Evolutionary conservation across 2,797 vertebrate species (phyloP).

Genomic region (Antrozous pallidus): DNA sequence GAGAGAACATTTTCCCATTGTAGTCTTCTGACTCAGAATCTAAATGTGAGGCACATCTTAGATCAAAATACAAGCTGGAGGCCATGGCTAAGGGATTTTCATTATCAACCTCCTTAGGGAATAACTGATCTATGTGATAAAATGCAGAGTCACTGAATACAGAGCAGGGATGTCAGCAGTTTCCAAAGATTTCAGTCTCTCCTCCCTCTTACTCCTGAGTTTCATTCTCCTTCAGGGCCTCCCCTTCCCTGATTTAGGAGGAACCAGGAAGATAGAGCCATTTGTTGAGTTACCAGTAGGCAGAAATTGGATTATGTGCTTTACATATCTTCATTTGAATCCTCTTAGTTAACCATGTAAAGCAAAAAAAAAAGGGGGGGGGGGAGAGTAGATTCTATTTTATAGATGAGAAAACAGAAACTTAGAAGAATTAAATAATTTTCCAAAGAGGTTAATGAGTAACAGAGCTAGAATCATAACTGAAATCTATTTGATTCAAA

Average conservation of each 20-base stretch:
- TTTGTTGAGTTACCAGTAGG: not conserved
- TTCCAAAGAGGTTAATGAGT: not conserved
- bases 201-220: not conserved
- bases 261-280: not conserved
- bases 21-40: not conserved
- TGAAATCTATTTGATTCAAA: not conserved
- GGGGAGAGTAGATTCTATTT: not conserved
- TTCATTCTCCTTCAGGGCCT: not conserved
- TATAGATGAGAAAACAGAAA: not conserved
- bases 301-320: not conserved
- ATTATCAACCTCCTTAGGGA: not conserved
- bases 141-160: not conserved
- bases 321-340: not conserved
- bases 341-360: not conserved
- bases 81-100: not conserved
- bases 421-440: not conserved
- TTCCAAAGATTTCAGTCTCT: not conserved
- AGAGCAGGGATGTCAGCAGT: not conserved
- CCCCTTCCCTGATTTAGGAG: not conserved
- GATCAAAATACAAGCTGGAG: not conserved
- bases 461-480: conserved; percentile 7
- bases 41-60: not conserved
- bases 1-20: not conserved
- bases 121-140: not conserved
- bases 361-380: not conserved